These are phyloP conservation scores for Galaxea fascicularis DNA, from an alignment of 92 coral and sea anemone genomes.

Conservation along the genomic window DNA sequence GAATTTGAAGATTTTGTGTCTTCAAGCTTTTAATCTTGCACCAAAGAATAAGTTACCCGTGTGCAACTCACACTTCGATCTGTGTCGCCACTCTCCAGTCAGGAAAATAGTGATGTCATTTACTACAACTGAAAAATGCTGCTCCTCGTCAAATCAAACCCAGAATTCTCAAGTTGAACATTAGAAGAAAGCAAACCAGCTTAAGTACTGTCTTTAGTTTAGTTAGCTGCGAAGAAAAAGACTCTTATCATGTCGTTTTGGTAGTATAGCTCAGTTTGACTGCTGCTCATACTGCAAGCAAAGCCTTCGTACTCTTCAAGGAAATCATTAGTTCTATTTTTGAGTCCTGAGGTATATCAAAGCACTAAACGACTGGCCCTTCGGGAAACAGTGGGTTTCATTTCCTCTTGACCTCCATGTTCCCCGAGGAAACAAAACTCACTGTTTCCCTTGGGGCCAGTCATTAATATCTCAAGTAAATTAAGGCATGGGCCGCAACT, in stretches of 20 bases:
- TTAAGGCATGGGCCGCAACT: no score
- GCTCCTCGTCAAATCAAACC: slow-evolving; percentile 28
- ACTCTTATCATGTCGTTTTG: slow-evolving; percentile 26
- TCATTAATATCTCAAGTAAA: no score
- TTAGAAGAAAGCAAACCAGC: slow-evolving; percentile 22
- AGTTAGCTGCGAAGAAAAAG: slow-evolving; percentile 45
- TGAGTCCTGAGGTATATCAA: slow-evolving; percentile 20
- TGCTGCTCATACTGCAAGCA: no score
- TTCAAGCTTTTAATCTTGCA: background rate
- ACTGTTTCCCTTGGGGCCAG: slow-evolving; percentile 11
- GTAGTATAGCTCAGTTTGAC: slow-evolving; percentile 32
- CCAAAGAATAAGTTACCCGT: background rate
- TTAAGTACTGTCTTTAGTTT: no score
- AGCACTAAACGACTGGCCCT: slow-evolving; percentile 34
- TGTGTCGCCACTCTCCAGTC: slow-evolving; percentile 20
- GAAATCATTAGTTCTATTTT: slow-evolving; percentile 7
- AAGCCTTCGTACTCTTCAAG: slow-evolving; percentile 20
- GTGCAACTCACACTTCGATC: slow-evolving; percentile 22
- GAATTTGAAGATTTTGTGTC: no score
- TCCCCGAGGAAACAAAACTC: no score
- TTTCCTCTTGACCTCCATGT: slow-evolving; percentile 29
- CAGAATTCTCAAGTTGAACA: slow-evolving; percentile 29
- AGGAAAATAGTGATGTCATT: slow-evolving; percentile 19
- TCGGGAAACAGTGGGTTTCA: slow-evolving; percentile 30
- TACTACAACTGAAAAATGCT: slow-evolving; percentile 38